Percentiles rank a stretch among this genome's conserved stretches.
Conservation (phyloP, 1,140 invertebrate species). For the Pemphigus obesinymphae region DNA sequence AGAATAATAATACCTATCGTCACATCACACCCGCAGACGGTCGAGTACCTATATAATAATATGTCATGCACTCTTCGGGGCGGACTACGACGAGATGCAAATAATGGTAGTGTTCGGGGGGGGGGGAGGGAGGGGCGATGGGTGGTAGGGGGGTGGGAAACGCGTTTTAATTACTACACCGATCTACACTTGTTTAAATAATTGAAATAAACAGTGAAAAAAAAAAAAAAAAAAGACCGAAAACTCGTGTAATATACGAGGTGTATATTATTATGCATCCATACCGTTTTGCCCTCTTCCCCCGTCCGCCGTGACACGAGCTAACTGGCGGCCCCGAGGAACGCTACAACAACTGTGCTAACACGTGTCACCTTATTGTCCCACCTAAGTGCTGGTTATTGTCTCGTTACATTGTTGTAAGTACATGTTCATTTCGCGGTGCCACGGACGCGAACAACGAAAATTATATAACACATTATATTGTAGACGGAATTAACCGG, state of each 20-base stretch:
- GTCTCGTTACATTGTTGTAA: not conserved
- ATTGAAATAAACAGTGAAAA: too few species aligned
- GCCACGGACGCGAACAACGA: constrained; percentile 1
- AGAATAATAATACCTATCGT: not conserved
- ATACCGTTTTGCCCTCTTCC: not conserved
- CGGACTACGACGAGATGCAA: not conserved
- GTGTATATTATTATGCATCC: not conserved
- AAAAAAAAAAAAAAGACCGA: not conserved
- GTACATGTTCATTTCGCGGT: not conserved
- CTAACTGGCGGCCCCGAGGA: not conserved
- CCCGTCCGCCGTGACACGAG: not conserved
- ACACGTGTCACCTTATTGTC: constrained; percentile 40
- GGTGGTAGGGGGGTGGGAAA: not conserved
- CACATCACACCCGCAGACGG: not conserved
- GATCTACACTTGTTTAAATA: constrained; percentile 28
- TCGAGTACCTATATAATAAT: not conserved
- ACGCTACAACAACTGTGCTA: constrained; percentile 25
- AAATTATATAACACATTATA: too few species aligned
- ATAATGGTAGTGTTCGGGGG: too few species aligned
- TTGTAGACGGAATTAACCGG: not conserved
- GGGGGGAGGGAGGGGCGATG: too few species aligned
- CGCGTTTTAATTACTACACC: constrained; percentile 25
- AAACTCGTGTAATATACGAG: not conserved
- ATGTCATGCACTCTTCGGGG: not conserved
- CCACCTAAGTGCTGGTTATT: constrained; percentile 63